Base-by-base conservation (phyloP, 2,797 vertebrate genomes). In the Oryzias dopingdopingensis region DNA sequence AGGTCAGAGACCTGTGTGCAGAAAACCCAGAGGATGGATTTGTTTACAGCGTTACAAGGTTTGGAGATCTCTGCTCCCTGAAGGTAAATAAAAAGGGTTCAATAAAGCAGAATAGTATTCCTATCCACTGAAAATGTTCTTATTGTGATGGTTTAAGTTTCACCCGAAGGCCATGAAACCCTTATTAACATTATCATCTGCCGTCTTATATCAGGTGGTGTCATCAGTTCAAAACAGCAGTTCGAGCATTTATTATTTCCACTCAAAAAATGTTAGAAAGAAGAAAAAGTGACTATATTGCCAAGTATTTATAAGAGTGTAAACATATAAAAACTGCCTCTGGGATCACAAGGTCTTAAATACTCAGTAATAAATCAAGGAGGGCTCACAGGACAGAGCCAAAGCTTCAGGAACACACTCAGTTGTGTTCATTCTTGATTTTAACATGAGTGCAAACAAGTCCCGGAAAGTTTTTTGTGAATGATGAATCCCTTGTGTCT, bases 1-100 rank as follows among this genome's bases (percentile, higher is more conserved):
- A 65, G 74, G 67, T 65, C 61, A 68, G 52, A 43, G 58, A 61
- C 53, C 53, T n/a, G n/a, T 29, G 62, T 62, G 56, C 20, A 15
- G 49, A 67, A 59, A 70, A 62, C 72, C 77, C 74, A 12, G 66
- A 80, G 83, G 82, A 83, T 52, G 7, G 22, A 81, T 86, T 82
- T 82, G 76, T 83, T 88, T 85, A 77, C 72, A 55, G 64, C 14
- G 20, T 82, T 72, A 82, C 68, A 76, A 67, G 53, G 77, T 78
- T 81, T 70, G 58, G 61, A 83, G 72, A 56, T 77, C 58, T 55
- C 49, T 42, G 47, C 75, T 70, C 59, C 65, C 65, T 61, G 47
- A 74, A 72, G 80, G 81, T 85, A 81, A 88, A 88, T 84, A 78
- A 80, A 82, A 37, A 74, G n/a, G 78, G 73, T 81, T 77, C 83